Evolutionary conservation across 2,797 vertebrate genomes (phyloP), one percentile per base, ranked within the genome.

Genomic region (Nothura maculosa): DNA sequence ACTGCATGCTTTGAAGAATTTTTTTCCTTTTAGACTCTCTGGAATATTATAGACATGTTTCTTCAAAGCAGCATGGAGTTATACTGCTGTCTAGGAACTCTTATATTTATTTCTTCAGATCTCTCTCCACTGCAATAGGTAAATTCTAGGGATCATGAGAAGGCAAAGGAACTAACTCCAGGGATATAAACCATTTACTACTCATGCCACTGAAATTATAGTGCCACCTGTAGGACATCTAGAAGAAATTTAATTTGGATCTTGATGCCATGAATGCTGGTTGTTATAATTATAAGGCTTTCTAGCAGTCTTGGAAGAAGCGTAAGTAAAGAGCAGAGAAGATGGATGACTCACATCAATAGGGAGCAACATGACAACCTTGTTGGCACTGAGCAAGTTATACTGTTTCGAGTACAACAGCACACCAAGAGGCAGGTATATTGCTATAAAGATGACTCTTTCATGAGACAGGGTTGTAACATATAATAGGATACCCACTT

Each of bases 191-290:
- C 52, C 16, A 12, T 91, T 93, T 91, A 47, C 30, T 89, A 66
- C 76, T 78, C 74, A 81, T 62, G 61, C 87, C 47, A 10, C 38
- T 83, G 82, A 92, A 96, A 96, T 96, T 85, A 89, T 34, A 95
- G 89, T 93, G 92, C 92, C 96, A 94, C 74, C 92, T 96, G 85
- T 96, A 91, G 96, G 95, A 91, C 69, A 87, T 47, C 3, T 12
- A 32, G 38, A 15, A 36, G 64, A 87, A 89, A 67, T n/a, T 24
- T 86, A 89, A 75, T 83, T 62, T 76, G 50, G 24, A 28, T 50
- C 57, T 90, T 34, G 20, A 47, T 90, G 62, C 36, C 76, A 60
- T 0, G 0, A 67, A 67, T 3, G 1, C 24, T 55, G 42, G 28
- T 69, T 45, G 9, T 57, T 67, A 15, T 52, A 92, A 93, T 92